These are phyloP conservation scores for Cacatua alba DNA, from an alignment of 2,113 vertebrate genomes.

Conservation along the genomic window DNA sequence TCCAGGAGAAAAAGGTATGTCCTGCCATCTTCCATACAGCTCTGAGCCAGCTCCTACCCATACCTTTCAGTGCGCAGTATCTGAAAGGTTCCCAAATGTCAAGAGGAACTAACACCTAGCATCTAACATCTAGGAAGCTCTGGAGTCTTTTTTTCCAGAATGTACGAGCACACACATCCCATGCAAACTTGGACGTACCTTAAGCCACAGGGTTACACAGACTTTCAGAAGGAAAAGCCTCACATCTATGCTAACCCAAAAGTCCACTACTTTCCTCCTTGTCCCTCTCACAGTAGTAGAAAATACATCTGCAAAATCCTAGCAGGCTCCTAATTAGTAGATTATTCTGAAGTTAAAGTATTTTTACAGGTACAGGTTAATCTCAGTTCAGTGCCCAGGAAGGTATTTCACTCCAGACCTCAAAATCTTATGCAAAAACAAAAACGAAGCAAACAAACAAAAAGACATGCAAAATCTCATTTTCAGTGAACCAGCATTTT, in stretches of 20 bases:
- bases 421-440: neutral
- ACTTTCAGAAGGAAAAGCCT: neutral
- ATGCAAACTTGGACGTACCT: neutral
- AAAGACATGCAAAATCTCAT: neutral
- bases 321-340: neutral
- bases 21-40: neutral
- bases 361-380: neutral
- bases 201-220: neutral
- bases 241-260: neutral
- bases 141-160: neutral
- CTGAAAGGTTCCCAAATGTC: neutral
- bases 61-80: neutral
- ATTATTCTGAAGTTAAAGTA: neutral
- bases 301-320: neutral
- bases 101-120: neutral
- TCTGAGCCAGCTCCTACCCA: neutral
- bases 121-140: neutral
- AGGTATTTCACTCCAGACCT: neutral
- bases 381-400: neutral
- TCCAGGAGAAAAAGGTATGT: neutral
- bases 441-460: neutral
- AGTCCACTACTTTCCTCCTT: neutral
- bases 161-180: neutral
- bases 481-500: neutral
- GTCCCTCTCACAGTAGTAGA: accelerated